Evolutionary conservation across 2,888 invertebrate genomes (phyloP).

Genomic region (Chloroclystis v-ata): DNA sequence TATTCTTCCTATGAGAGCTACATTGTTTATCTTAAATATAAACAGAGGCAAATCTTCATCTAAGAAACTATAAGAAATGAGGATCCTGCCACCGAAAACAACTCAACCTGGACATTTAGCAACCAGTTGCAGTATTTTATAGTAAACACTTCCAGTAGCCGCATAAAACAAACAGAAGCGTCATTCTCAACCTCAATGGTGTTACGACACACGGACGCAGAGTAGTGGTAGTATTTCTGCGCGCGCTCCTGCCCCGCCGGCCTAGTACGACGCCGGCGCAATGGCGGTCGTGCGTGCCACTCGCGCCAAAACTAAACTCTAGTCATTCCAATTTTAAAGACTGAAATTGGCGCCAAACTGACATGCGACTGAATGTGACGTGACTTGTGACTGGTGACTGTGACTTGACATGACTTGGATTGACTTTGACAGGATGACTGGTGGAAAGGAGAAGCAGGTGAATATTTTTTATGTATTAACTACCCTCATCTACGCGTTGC

Average conservation of each 20-base stretch:
- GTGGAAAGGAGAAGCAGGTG: conserved; percentile 33
- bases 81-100: too few relatives aligned
- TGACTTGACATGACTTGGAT: conserved; percentile 36
- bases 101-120: too few relatives aligned
- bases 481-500: background rate
- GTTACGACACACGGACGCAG: conserved; percentile 43
- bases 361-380: conserved; percentile 31
- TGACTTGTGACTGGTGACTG: conserved; percentile 37
- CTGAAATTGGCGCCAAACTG: conserved; percentile 27
- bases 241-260: conserved; percentile 37
- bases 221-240: conserved; percentile 71
- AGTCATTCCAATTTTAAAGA: conserved; percentile 48
- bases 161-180: background rate
- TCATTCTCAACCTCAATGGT: background rate
- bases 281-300: conserved; percentile 57
- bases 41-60: too few relatives aligned
- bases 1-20: too few relatives aligned
- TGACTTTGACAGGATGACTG: conserved; percentile 40
- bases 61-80: too few relatives aligned
- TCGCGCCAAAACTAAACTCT: conserved; percentile 56
- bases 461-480: conserved; percentile 24
- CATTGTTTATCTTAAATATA: too few relatives aligned
- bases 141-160: too few relatives aligned
- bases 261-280: conserved; percentile 58
- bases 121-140: too few relatives aligned